These are phyloP conservation scores for Drosophila melanogaster DNA, from an alignment of 1,140 invertebrate genomes.

Conservation along the genomic window DNA sequence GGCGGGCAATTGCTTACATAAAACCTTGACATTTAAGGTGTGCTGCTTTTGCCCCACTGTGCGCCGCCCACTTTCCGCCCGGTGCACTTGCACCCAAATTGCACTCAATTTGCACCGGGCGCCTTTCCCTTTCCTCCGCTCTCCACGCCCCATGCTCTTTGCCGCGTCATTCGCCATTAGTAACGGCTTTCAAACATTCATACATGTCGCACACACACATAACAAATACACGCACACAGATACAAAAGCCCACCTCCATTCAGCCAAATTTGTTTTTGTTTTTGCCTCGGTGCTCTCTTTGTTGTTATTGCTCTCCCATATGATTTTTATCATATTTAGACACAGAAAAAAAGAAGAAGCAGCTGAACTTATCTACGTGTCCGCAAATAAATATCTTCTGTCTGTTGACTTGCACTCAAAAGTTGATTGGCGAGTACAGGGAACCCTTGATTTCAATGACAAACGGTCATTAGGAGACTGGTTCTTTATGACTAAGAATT, in stretches of 20 bases:
- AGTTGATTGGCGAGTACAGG: slow-evolving; percentile 38
- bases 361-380: slow-evolving; percentile 51
- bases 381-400: slow-evolving; percentile 34
- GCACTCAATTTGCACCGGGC: slow-evolving; percentile 38
- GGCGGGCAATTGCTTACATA: slow-evolving; percentile 12
- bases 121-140: not conserved
- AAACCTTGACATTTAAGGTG: slow-evolving; percentile 26
- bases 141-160: not conserved
- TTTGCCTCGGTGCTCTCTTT: slow-evolving; percentile 20
- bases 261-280: slow-evolving; percentile 54
- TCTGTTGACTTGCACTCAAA: slow-evolving; percentile 63
- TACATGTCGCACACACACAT: slow-evolving; percentile 10
- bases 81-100: slow-evolving; percentile 60
- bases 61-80: slow-evolving; percentile 28
- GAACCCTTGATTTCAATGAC: slow-evolving; percentile 29
- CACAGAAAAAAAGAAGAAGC: slow-evolving; percentile 8
- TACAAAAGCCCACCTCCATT: slow-evolving; percentile 45
- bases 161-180: slow-evolving; percentile 32
- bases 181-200: slow-evolving; percentile 18
- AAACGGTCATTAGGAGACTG: slow-evolving; percentile 16
- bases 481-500: not conserved
- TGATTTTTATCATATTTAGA: slow-evolving; percentile 47
- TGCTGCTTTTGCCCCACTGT: slow-evolving; percentile 16
- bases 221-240: slow-evolving; percentile 3
- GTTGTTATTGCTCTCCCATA: slow-evolving; percentile 35